phyloP scores from a whole-genome alignment of 2,797 vertebrate species.

The Dicrostonyx torquatus region DNA sequence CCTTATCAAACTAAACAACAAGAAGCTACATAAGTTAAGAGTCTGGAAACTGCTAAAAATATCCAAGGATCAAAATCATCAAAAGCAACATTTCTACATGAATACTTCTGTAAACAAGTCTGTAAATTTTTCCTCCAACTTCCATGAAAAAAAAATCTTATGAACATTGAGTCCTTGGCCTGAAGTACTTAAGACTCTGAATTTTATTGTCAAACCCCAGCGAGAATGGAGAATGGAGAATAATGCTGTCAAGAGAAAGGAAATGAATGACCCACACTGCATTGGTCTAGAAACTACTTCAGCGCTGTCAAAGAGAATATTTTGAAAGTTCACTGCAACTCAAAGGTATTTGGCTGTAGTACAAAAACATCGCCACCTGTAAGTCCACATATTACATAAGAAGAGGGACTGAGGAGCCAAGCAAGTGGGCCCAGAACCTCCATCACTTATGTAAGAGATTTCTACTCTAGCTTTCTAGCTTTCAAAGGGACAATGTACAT shows the following conservation, averaged over 20 bases:
- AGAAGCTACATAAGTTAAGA: neutral
- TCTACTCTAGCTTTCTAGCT: neutral
- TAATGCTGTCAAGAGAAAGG: neutral
- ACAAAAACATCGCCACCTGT: neutral
- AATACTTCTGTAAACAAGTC: constrained; percentile 11
- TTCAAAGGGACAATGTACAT: neutral
- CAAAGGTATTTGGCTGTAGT: neutral
- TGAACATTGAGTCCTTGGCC: neutral
- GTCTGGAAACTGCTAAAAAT: neutral
- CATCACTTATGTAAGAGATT: neutral
- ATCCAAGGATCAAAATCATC: constrained; percentile 26
- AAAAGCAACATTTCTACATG: neutral
- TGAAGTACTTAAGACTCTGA: neutral
- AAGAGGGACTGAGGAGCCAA: neutral
- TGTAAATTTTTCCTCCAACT: constrained; percentile 11
- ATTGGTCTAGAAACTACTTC: neutral
- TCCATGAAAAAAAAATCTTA: neutral
- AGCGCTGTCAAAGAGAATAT: constrained; percentile 22
- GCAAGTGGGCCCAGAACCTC: neutral
- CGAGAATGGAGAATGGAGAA: constrained; percentile 38
- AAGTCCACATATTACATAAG: constrained; percentile 2
- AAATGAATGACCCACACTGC: neutral
- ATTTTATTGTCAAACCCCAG: neutral
- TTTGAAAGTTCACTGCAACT: constrained; percentile 26
- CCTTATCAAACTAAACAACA: neutral